Base-by-base conservation (phyloP, 92 coral and sea anemone genomes). In the Micromussa lordhowensis region DNA sequence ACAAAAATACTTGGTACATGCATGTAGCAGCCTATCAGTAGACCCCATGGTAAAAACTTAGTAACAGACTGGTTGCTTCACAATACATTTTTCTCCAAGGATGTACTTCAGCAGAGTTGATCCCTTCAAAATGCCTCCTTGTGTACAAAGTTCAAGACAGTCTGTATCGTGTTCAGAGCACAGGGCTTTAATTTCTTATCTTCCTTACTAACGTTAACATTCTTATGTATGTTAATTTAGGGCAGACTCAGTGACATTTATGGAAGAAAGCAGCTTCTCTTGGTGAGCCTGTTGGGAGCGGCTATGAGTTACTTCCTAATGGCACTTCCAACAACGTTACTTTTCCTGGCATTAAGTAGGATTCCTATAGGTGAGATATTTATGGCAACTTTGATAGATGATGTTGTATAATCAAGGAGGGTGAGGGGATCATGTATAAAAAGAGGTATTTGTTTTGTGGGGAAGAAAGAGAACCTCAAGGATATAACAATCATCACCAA, bases 201-300 rank as follows among this genome's bases (percentile, higher is more conserved):
- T 0, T 24, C 29, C 32, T 26, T n/a, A 63, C 66, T 24, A 63
- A 63, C 69, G 3, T 26, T 22, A 26, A 22, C 9, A 22, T 10
- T 66, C 26, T 66, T 66, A 26, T 66, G 3, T 3, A 13, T 66
- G 4, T 66, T 8, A 64, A 17, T 64, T 66, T 83, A 97, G 99
- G 99, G 99, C 58, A 97, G 91, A 91, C 95, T 85, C 32, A 97
- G 99, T 84, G 99, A 97, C 74, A 75, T 89, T 36, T 88, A 88
- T 54, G 99, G 99, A 68, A 92, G 99, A 17, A 94, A 93, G 87
- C 89, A 91, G 22, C 81, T 91, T 74, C 91, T 97, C 24, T 55
- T 97, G 48, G 53, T 96, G 83, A 91, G 96, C 83, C 86, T 94
- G 15, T 22, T 90, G 70, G 97, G 98, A 19, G 78, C 98, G 28